Conservation (phyloP, 2,888 invertebrate genomes). For the Nomada fabriciana region DNA sequence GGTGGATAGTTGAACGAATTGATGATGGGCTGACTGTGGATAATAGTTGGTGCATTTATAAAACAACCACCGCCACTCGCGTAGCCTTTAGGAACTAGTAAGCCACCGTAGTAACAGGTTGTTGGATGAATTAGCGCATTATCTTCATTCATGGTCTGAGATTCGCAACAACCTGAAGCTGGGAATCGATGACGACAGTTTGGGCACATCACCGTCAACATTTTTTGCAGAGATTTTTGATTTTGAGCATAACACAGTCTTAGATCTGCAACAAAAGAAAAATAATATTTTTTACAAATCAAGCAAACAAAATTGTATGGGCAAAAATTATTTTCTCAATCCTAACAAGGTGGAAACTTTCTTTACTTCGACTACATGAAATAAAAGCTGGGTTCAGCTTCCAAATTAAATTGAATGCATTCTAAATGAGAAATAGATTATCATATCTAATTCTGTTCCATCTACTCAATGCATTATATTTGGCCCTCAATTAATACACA, state of each 20-base stretch:
- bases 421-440: no score
- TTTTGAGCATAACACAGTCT: slow-evolving; percentile 58
- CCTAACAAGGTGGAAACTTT: neutral
- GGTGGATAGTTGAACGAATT: slow-evolving; percentile 61
- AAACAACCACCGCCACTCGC: slow-evolving; percentile 74
- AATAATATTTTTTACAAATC: neutral
- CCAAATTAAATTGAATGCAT: no score
- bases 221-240: slow-evolving; percentile 59
- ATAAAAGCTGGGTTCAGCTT: no score
- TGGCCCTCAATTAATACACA: neutral
- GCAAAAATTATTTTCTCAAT: neutral
- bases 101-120: slow-evolving; percentile 66
- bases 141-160: slow-evolving; percentile 35
- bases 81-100: slow-evolving; percentile 73
- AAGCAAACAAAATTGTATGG: neutral
- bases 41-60: slow-evolving; percentile 77
- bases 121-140: slow-evolving; percentile 39
- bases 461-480: no score
- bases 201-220: slow-evolving; percentile 88
- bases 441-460: no score
- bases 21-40: slow-evolving; percentile 74
- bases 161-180: slow-evolving; percentile 80
- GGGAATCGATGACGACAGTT: slow-evolving; percentile 89
- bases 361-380: no score
- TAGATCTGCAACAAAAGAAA: slow-evolving; percentile 46